Conservation (phyloP, 2,113 vertebrate species). For the Peromyscus maniculatus region DNA sequence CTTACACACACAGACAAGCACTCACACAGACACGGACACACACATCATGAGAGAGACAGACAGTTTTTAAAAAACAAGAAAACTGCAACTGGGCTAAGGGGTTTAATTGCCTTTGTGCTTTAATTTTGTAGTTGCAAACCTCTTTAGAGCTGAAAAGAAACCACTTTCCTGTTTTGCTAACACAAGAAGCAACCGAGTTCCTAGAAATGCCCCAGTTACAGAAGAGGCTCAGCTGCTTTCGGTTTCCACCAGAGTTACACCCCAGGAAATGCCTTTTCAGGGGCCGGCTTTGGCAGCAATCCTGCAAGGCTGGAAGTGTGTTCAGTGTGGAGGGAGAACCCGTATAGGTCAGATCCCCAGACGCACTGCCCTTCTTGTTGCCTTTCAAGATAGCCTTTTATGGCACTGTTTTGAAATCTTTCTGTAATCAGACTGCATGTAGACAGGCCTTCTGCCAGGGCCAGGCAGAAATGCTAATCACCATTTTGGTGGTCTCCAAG, state of each 20-base stretch:
- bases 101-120: background rate
- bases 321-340: too few species aligned
- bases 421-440: too few species aligned
- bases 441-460: too few species aligned
- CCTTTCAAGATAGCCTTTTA: too few species aligned
- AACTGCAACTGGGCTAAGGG: background rate
- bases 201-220: background rate
- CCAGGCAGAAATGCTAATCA: too few species aligned
- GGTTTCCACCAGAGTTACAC: background rate
- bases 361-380: too few species aligned
- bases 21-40: background rate
- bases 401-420: too few species aligned
- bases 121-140: background rate
- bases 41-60: background rate
- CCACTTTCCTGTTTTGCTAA: background rate
- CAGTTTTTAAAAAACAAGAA: background rate
- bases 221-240: background rate
- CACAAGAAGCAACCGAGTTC: background rate
- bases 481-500: too few species aligned
- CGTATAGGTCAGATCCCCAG: too few species aligned
- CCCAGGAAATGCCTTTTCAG: background rate
- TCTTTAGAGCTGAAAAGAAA: background rate
- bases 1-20: background rate
- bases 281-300: background rate
- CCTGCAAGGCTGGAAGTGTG: too few species aligned